Conservation (phyloP, 2,888 invertebrate species). For the Tanypteryx hageni region DNA sequence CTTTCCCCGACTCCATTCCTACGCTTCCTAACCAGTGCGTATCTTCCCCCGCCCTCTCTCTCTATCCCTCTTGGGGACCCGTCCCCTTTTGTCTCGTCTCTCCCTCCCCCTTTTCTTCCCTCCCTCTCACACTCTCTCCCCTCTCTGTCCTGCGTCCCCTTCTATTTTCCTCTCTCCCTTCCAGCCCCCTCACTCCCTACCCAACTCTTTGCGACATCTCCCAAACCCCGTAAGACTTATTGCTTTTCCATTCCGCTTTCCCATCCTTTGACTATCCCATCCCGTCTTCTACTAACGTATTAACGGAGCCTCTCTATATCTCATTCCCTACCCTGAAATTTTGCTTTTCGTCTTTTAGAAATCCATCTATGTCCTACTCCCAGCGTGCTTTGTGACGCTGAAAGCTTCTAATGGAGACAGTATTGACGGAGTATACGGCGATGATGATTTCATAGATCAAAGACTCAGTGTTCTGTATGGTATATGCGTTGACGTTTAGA, state of each 20-base stretch:
- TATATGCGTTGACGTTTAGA: too few species aligned
- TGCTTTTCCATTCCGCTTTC: not conserved
- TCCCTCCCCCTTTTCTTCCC: not conserved
- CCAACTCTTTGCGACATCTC: not conserved
- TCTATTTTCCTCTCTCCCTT: not conserved
- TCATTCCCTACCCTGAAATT: not conserved
- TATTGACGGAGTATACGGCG: too few species aligned
- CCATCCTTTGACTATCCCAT: not conserved
- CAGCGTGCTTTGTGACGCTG: too few species aligned
- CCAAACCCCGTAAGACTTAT: not conserved
- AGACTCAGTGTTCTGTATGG: too few species aligned
- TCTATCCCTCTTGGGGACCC: not conserved
- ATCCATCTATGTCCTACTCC: not conserved
- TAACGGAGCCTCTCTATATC: not conserved
- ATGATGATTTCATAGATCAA: too few species aligned
- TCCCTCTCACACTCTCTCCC: not conserved
- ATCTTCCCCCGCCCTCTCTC: not conserved
- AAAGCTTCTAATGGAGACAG: too few species aligned
- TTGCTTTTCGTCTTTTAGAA: not conserved
- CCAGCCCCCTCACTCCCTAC: not conserved
- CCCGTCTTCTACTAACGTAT: not conserved
- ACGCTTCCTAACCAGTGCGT: not conserved
- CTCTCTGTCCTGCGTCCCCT: not conserved
- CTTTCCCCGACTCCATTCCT: not conserved
- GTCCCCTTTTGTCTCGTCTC: not conserved